A percentile compares a stretch with the other conserved stretches of the same genome.
Conservation (phyloP, 2,113 vertebrate genomes). For the Todiramphus saurophagus region DNA sequence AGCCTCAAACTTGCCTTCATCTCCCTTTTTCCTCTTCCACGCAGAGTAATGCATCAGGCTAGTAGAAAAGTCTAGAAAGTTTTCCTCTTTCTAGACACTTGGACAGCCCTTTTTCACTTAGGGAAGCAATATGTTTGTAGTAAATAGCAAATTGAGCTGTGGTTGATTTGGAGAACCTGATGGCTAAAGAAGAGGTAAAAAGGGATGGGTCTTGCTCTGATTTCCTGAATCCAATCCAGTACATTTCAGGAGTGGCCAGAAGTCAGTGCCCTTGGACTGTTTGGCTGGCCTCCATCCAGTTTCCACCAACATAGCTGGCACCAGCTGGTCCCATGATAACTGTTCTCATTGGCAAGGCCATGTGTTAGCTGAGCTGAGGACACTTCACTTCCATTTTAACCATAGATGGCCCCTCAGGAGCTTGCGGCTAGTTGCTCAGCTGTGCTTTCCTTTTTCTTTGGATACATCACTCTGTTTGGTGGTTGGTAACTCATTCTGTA, state of each 20-base stretch:
- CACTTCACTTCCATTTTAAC: neutral
- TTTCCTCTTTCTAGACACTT: neutral
- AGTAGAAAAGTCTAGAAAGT: neutral
- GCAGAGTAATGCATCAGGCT: neutral
- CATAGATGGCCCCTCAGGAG: neutral
- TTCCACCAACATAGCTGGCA: constrained; percentile 13
- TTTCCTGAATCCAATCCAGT: neutral
- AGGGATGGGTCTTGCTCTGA: neutral
- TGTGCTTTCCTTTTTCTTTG: neutral
- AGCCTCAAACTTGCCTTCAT: neutral
- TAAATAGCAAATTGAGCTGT: neutral
- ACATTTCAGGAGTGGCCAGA: neutral
- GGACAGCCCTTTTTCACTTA: neutral
- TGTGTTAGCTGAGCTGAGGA: neutral
- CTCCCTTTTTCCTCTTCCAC: neutral
- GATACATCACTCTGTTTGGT: neutral
- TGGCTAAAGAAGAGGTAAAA: neutral
- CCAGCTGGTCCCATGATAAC: neutral
- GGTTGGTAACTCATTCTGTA: neutral
- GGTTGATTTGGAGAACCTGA: neutral
- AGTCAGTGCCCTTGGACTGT: neutral
- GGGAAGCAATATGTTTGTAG: neutral
- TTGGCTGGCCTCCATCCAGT: neutral
- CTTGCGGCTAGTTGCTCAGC: neutral
- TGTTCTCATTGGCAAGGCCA: neutral